phyloP scores from a whole-genome alignment of 2,797 vertebrate species.

The Falco columbarius region DNA sequence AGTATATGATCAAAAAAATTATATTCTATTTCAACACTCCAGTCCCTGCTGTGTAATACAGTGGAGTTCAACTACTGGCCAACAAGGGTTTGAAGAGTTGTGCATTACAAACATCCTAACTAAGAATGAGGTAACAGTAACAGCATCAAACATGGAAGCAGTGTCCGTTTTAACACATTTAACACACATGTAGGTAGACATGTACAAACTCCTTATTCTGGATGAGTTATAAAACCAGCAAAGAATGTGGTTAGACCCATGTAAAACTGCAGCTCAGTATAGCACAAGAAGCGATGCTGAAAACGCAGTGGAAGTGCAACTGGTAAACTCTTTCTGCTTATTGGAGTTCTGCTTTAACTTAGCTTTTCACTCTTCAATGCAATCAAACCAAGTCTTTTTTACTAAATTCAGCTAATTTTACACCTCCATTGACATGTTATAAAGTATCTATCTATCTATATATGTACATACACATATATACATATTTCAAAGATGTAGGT shows the following conservation, averaged over 20 bases:
- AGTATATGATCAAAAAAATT: not conserved
- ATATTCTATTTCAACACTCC: not conserved
- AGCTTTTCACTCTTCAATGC: conserved; percentile 23
- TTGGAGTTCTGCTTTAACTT: not conserved
- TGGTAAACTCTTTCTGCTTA: not conserved
- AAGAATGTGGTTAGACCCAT: not conserved
- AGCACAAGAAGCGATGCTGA: not conserved
- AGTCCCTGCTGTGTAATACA: not conserved
- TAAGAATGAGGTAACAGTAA: not conserved
- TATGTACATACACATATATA: not conserved
- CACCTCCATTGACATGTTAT: conserved; percentile 37
- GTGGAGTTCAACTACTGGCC: not conserved
- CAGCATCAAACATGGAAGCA: not conserved
- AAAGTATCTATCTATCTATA: conserved; percentile 21
- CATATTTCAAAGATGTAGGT: not conserved
- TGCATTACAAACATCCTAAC: not conserved
- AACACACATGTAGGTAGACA: not conserved
- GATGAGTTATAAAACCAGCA: not conserved
- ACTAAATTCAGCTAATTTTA: conserved; percentile 59
- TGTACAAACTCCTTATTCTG: accelerated
- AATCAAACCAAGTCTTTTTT: conserved; percentile 28
- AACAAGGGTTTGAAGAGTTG: not conserved
- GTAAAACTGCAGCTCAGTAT: not conserved
- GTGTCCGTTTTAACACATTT: not conserved
- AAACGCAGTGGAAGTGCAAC: not conserved